These are phyloP conservation scores for Lates japonicus DNA, from an alignment of 2,797 vertebrate genomes.

Conservation along the genomic window DNA sequence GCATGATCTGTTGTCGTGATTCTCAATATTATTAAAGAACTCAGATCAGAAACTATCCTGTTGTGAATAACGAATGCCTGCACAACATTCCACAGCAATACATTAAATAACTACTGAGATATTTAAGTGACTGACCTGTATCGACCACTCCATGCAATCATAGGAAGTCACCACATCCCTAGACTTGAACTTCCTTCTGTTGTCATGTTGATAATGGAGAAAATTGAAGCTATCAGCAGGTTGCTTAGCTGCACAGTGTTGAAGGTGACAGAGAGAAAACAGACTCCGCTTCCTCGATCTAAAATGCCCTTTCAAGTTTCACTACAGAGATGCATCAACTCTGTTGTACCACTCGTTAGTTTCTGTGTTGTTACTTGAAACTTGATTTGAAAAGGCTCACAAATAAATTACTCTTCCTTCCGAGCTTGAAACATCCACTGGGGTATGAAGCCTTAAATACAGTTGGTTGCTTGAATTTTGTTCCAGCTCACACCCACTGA, in stretches of 20 bases:
- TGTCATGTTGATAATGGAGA: neutral
- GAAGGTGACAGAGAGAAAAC: neutral
- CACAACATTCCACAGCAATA: too few species aligned
- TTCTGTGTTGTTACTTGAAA: constrained; percentile 7
- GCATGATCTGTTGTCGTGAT: too few species aligned
- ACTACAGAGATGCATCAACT: neutral
- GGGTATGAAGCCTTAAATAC: constrained; percentile 28
- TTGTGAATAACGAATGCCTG: neutral
- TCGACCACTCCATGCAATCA: neutral
- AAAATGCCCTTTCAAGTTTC: constrained; percentile 12
- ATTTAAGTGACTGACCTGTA: neutral
- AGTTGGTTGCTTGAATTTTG: constrained; percentile 38
- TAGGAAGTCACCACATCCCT: neutral
- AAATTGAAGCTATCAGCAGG: neutral
- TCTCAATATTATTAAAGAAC: neutral
- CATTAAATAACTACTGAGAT: neutral
- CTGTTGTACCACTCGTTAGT: neutral
- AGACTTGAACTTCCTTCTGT: neutral
- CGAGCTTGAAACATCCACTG: constrained; percentile 18
- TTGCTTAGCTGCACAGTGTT: constrained; percentile 3
- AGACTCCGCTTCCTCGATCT: neutral
- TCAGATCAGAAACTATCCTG: too few species aligned
- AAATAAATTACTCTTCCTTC: constrained; percentile 38
- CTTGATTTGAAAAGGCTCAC: constrained; percentile 34
- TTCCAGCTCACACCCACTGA: constrained; percentile 34